phyloP scores from a whole-genome alignment of 2,113 vertebrate species.

The Oenanthe melanoleuca region DNA sequence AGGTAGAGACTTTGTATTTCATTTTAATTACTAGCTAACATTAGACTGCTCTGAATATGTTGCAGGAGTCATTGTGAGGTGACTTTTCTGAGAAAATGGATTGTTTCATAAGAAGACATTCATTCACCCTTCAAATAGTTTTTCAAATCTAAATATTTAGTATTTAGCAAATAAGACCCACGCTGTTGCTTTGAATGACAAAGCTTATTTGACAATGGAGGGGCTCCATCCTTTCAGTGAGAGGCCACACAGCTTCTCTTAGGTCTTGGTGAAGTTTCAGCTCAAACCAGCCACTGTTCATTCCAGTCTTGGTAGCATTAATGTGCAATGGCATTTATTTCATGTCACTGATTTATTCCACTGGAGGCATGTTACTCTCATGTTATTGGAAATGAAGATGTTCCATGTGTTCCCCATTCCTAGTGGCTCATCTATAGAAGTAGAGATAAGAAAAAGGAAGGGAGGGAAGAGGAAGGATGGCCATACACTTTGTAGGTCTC shows the following conservation, averaged over 20 bases:
- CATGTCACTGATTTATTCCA: neutral
- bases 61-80: neutral
- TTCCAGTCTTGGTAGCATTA: neutral
- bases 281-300: neutral
- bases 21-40: neutral
- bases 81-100: neutral
- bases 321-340: neutral
- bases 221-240: neutral
- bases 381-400: neutral
- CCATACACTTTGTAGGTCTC: neutral
- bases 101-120: neutral
- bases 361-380: neutral
- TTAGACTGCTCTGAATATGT: neutral
- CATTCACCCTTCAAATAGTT: neutral
- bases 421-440: neutral
- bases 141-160: neutral
- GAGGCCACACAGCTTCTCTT: neutral
- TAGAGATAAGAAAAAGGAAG: neutral
- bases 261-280: neutral
- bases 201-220: neutral
- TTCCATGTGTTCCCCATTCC: neutral
- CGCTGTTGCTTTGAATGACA: neutral
- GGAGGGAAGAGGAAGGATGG: neutral
- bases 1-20: neutral
- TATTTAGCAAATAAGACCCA: neutral